A percentile compares a stretch with the other conserved stretches of the same genome.
Evolutionary conservation across 2,797 vertebrate species (phyloP).

Genomic region (Notolabrus celidotus): DNA sequence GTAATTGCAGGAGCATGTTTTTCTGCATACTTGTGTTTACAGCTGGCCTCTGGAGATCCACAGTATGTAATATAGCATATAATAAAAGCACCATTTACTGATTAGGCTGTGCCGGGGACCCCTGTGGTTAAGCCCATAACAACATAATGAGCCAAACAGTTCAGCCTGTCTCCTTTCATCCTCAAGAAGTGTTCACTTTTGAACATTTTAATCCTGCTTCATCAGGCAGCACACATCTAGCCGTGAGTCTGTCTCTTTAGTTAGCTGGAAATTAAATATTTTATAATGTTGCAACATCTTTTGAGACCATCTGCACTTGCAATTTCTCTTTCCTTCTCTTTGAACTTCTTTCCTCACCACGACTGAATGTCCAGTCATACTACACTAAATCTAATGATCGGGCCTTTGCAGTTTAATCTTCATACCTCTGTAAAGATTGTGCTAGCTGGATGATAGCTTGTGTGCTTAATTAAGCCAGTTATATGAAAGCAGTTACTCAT

Average conservation of each 20-base stretch:
- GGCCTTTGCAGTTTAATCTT: neutral
- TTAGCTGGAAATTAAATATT: conserved; percentile 22
- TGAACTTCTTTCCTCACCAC: neutral
- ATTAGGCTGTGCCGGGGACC: conserved; percentile 11
- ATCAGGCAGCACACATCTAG: conserved; percentile 19
- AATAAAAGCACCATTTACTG: conserved; percentile 26
- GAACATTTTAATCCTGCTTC: conserved; percentile 31
- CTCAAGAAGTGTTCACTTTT: conserved; percentile 17
- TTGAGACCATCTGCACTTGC: neutral
- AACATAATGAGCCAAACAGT: conserved; percentile 33
- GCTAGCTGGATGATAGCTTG: conserved; percentile 5
- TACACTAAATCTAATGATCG: neutral
- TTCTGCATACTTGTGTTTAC: conserved; percentile 13
- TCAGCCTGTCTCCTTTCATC: conserved; percentile 23
- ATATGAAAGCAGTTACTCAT: neutral
- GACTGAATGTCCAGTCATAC: neutral
- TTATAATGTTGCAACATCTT: conserved; percentile 18
- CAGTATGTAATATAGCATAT: conserved; percentile 18
- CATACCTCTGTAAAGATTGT: neutral
- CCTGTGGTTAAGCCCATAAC: conserved; percentile 20
- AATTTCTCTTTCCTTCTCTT: neutral
- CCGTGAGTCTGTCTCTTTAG: neutral
- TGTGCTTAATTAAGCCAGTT: conserved; percentile 9
- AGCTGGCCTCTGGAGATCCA: conserved; percentile 6
- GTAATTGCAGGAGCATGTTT: neutral